Evolutionary conservation across 2,888 invertebrate genomes (phyloP).

Genomic region (Nomada fucata): DNA sequence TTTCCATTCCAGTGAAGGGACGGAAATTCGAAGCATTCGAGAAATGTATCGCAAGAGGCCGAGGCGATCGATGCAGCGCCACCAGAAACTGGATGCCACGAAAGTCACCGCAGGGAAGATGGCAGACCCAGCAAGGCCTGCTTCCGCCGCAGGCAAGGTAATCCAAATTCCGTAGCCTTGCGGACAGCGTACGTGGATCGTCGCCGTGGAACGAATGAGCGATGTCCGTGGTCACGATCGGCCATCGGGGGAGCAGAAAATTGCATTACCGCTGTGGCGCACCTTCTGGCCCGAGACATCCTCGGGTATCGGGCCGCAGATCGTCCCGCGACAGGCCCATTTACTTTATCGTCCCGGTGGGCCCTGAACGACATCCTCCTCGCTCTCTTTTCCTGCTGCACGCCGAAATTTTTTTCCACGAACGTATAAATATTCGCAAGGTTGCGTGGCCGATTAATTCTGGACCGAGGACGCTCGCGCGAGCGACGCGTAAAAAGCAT

Average conservation of each 20-base stretch:
- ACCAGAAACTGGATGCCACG: neutral
- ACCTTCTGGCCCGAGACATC: conserved; percentile 36
- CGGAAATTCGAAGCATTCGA: neutral
- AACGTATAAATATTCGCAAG: conserved; percentile 47
- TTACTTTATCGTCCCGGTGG: conserved; percentile 29
- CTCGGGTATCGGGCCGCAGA: neutral
- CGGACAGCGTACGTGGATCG: conserved; percentile 61
- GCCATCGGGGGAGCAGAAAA: conserved; percentile 10
- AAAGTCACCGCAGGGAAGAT: conserved; percentile 14
- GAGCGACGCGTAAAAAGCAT: conserved; percentile 28
- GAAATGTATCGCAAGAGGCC: neutral
- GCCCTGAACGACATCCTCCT: conserved; percentile 54
- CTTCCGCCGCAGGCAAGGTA: conserved; percentile 42
- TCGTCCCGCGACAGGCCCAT: conserved; percentile 32
- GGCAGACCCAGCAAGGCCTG: conserved; percentile 49
- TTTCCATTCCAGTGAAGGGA: neutral
- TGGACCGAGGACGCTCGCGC: conserved; percentile 49
- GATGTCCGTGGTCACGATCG: conserved; percentile 21
- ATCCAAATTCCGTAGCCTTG: conserved; percentile 59
- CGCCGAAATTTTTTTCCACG: conserved; percentile 10
- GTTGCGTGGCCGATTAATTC: conserved; percentile 50
- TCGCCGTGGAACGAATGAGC: conserved; percentile 36
- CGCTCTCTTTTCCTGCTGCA: neutral
- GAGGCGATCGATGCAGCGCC: neutral
- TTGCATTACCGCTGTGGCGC: conserved; percentile 6